Conservation (phyloP, 2,113 vertebrate genomes). For the Microcebus murinus region DNA sequence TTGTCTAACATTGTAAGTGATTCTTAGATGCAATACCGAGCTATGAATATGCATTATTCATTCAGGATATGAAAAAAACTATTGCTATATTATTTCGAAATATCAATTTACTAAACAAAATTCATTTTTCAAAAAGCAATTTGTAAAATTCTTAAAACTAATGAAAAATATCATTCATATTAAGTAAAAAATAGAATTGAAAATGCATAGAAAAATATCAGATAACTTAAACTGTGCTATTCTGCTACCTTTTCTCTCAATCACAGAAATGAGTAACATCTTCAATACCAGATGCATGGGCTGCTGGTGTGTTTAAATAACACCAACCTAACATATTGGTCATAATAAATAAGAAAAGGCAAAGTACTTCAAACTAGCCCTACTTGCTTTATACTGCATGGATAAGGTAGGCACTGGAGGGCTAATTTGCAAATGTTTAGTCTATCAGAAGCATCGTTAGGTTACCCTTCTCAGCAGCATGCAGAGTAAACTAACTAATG, state of each 20-base stretch:
- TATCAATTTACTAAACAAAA: not conserved
- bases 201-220: constrained; percentile 34
- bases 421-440: constrained; percentile 73
- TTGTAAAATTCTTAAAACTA: constrained; percentile 61
- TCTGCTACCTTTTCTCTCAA: not conserved
- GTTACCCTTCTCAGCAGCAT: constrained; percentile 59
- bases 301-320: constrained; percentile 39
- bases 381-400: constrained; percentile 34
- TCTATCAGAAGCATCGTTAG: constrained; percentile 76
- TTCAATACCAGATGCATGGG: constrained; percentile 21
- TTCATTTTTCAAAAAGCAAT: not conserved
- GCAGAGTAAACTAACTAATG: constrained; percentile 71
- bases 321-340: constrained; percentile 46
- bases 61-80: not conserved
- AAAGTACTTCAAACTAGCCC: constrained; percentile 24
- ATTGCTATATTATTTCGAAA: not conserved
- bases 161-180: constrained; percentile 30
- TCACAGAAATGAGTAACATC: not conserved
- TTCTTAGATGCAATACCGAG: not conserved
- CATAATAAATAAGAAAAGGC: constrained; percentile 37
- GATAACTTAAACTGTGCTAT: constrained; percentile 3
- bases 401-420: constrained; percentile 33
- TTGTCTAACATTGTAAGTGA: not conserved
- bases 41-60: not conserved
- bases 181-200: constrained; percentile 42